phyloP scores from a whole-genome alignment of 2,888 invertebrate species.

The Halictus ligatus region DNA sequence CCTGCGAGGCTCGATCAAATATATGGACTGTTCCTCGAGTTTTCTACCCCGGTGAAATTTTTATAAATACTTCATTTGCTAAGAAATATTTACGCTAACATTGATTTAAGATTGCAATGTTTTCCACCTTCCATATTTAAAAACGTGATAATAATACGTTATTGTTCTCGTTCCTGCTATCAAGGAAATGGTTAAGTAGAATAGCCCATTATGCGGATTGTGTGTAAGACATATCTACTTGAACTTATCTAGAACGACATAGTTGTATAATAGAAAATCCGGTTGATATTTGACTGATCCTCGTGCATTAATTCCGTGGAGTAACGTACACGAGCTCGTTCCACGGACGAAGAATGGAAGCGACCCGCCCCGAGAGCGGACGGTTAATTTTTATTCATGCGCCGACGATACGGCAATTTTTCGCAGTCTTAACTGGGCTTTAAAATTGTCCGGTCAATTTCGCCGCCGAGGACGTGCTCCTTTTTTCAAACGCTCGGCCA shows the following conservation, averaged over 20 bases:
- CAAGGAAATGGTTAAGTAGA: too few relatives aligned
- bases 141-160: too few relatives aligned
- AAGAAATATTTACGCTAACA: slow-evolving; percentile 25
- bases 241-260: background rate
- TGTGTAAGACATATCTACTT: too few relatives aligned
- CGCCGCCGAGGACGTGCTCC: slow-evolving; percentile 81
- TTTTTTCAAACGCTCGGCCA: slow-evolving; percentile 80
- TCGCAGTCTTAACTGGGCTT: slow-evolving; percentile 83
- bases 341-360: slow-evolving; percentile 41
- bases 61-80: background rate
- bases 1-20: background rate
- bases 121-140: background rate
- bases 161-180: too few relatives aligned
- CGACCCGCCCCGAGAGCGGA: slow-evolving; percentile 1
- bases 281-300: background rate
- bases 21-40: background rate
- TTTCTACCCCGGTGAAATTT: background rate
- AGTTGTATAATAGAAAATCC: background rate
- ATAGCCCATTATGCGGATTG: too few relatives aligned
- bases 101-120: too few relatives aligned
- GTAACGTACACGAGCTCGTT: slow-evolving; percentile 11
- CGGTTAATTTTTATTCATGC: slow-evolving; percentile 84
- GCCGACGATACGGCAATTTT: slow-evolving; percentile 83
- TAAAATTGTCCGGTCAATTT: slow-evolving; percentile 84
- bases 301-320: background rate